Evolutionary conservation across 1,140 invertebrate species (phyloP).

Genomic region (Pogonomyrmex barbatus): DNA sequence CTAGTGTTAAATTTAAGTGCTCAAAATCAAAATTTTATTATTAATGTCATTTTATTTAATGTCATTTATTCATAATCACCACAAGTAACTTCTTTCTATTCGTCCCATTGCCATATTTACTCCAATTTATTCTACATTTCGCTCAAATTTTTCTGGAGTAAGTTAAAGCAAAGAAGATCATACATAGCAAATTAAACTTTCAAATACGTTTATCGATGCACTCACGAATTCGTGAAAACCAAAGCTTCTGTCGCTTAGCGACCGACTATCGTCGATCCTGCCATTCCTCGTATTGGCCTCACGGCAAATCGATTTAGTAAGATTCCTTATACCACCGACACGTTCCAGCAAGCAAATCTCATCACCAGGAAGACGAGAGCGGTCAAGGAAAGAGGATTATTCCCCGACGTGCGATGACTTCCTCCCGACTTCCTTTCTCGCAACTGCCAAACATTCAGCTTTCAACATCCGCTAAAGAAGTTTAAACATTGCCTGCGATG

Average conservation of each 20-base stretch:
- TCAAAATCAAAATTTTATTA: background rate
- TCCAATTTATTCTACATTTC: background rate
- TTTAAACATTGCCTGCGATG: slow-evolving; percentile 39
- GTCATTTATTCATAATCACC: slow-evolving; percentile 20
- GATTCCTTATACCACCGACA: slow-evolving; percentile 64
- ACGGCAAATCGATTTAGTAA: slow-evolving; percentile 65
- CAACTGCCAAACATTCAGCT: slow-evolving; percentile 40
- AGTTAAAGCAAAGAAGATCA: background rate
- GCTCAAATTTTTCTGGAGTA: background rate
- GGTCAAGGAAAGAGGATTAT: slow-evolving; percentile 74
- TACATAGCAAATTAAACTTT: slow-evolving; percentile 1
- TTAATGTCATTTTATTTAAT: background rate
- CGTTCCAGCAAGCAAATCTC: slow-evolving; percentile 66
- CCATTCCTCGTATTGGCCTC: background rate
- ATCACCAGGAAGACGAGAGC: slow-evolving; percentile 65
- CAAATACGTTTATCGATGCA: background rate
- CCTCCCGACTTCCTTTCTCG: background rate
- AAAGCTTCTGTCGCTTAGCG: slow-evolving; percentile 14
- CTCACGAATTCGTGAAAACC: slow-evolving; percentile 22
- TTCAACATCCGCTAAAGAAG: slow-evolving; percentile 25
- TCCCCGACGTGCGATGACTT: slow-evolving; percentile 68
- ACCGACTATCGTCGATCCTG: slow-evolving; percentile 22
- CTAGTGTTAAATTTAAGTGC: background rate
- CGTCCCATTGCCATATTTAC: background rate
- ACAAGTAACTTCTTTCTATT: background rate